Evolutionary conservation across 2,797 vertebrate species (phyloP).

Genomic region (Tadarida brasiliensis): DNA sequence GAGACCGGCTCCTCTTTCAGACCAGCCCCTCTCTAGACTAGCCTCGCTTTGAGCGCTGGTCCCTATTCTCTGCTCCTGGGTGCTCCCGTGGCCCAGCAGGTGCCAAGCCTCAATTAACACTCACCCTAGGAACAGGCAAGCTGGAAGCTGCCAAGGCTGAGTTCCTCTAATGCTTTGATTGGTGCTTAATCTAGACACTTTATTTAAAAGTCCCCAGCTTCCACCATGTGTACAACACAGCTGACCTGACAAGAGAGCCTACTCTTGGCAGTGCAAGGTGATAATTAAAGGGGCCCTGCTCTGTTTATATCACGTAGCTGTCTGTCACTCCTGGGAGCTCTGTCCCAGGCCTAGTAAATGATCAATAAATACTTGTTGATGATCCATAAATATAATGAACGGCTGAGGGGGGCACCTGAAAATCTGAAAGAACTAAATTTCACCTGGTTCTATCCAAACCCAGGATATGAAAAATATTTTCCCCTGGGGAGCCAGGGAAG

Average conservation of each 20-base stretch:
- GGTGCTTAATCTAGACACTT: conserved; percentile 34
- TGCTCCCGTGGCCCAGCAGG: too few relatives aligned
- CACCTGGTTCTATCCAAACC: too few relatives aligned
- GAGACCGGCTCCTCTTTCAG: too few relatives aligned
- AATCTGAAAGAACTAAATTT: background rate
- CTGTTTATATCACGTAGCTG: background rate
- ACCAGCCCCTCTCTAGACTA: background rate
- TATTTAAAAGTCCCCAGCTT: conserved; percentile 14
- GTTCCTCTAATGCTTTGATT: conserved; percentile 44
- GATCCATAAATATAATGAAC: background rate
- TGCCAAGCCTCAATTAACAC: background rate
- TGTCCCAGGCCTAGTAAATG: background rate
- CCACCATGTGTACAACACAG: conserved; percentile 1
- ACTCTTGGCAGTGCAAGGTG: background rate
- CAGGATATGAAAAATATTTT: background rate
- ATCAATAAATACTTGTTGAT: conserved; percentile 26
- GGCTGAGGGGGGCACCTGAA: background rate
- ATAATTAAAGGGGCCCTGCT: background rate
- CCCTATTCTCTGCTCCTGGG: background rate
- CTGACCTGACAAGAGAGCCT: background rate
- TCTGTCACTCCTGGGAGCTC: background rate
- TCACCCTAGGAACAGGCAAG: background rate
- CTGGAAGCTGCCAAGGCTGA: background rate
- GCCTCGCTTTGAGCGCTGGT: background rate
- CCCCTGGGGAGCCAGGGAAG: background rate